Evolutionary conservation across 92 coral and sea anemone genomes (phyloP).

Genomic region (Actinostola sp.): DNA sequence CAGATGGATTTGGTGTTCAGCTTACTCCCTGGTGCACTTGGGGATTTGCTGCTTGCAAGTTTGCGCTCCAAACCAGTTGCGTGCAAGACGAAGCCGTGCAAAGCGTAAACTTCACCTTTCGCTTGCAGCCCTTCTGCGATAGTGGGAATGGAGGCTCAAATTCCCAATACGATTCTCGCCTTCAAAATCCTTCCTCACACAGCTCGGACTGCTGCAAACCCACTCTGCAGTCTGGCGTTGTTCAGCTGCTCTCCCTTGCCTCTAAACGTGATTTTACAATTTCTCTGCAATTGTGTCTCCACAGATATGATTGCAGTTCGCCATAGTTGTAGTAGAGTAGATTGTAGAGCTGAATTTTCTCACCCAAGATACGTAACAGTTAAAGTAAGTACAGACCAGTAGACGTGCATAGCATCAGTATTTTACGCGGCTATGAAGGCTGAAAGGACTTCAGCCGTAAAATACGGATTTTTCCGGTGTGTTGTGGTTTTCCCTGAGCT

Average conservation of each 20-base stretch:
- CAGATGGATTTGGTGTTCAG: neutral
- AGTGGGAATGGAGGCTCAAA: slow-evolving; percentile 27
- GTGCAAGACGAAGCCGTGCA: slow-evolving; percentile 53
- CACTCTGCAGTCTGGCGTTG: neutral
- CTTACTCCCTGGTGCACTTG: neutral
- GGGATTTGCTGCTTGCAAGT: slow-evolving; percentile 26
- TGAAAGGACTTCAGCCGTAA: slow-evolving; percentile 12
- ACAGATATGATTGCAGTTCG: slow-evolving; percentile 47
- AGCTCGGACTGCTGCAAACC: neutral
- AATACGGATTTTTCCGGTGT: neutral
- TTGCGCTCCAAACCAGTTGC: slow-evolving; percentile 28
- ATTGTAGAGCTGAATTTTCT: slow-evolving; percentile 27
- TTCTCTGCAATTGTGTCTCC: slow-evolving; percentile 16
- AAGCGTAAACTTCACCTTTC: slow-evolving; percentile 20
- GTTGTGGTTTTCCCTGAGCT: slow-evolving; percentile 43
- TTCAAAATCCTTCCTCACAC: neutral
- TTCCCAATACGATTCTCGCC: slow-evolving; percentile 18
- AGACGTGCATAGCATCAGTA: neutral
- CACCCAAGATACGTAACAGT: slow-evolving; percentile 18
- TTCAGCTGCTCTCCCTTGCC: neutral
- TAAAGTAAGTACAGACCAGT: slow-evolving; percentile 21
- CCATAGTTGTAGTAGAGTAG: slow-evolving; percentile 50
- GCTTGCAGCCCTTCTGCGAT: slow-evolving; percentile 17
- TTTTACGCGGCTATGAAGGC: neutral
- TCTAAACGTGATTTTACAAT: slow-evolving; percentile 13